Evolutionary conservation across 2,888 invertebrate genomes (phyloP).

Genomic region (Eledona agricola): DNA sequence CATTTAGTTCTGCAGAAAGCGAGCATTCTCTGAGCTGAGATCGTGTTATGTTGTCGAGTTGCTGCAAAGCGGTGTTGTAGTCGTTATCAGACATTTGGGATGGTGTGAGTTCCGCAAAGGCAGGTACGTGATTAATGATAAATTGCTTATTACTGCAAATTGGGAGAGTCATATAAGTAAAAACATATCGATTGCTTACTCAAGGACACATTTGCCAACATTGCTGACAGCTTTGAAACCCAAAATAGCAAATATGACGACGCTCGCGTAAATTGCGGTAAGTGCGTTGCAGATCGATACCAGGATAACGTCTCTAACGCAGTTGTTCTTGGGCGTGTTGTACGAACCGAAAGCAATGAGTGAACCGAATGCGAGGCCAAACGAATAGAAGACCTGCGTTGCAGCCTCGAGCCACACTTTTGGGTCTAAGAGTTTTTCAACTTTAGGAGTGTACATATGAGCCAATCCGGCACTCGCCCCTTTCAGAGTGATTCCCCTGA

Average conservation of each 20-base stretch:
- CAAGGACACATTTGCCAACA: conserved; percentile 82
- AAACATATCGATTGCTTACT: conserved; percentile 64
- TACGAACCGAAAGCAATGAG: conserved; percentile 96
- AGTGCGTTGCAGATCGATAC: conserved; percentile 93
- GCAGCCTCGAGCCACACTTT: conserved; percentile 96
- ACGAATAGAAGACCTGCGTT: conserved; percentile 96
- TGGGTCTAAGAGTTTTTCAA: conserved; percentile 84
- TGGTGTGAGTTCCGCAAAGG: conserved; percentile 45
- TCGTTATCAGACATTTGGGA: conserved; percentile 34
- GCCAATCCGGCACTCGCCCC: conserved; percentile 86
- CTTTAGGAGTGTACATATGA: conserved; percentile 94
- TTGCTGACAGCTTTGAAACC: conserved; percentile 95
- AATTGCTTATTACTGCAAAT: conserved; percentile 64
- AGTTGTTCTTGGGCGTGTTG: conserved; percentile 94
- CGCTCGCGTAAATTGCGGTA: conserved; percentile 93
- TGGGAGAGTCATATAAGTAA: background rate
- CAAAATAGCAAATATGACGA: conserved; percentile 93
- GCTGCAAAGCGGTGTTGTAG: conserved; percentile 47
- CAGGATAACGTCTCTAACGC: conserved; percentile 88
- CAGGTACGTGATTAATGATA: conserved; percentile 57
- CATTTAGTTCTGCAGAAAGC: conserved; percentile 77
- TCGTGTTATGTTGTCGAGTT: conserved; percentile 49
- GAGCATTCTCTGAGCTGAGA: conserved; percentile 65
- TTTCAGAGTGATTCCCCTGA: conserved; percentile 86
- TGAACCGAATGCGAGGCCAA: conserved; percentile 94